phyloP scores from a whole-genome alignment of 2,113 vertebrate genomes.

The Piliocolobus tephrosceles region DNA sequence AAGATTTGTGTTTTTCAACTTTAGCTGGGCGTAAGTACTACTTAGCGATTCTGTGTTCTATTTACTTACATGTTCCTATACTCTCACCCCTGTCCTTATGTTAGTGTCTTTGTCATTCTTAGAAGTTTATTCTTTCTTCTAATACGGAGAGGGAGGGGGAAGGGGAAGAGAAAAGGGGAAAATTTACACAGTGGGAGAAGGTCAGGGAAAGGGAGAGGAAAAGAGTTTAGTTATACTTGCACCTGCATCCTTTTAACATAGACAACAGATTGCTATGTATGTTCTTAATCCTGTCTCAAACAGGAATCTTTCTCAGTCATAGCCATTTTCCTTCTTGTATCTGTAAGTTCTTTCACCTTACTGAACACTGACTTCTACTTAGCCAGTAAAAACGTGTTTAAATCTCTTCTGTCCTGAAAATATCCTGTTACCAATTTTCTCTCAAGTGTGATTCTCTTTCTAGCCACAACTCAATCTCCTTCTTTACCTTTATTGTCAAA shows the following conservation, averaged over 20 bases:
- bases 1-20: neutral
- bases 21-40: neutral
- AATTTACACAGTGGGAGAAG: neutral
- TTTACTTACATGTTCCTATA: neutral
- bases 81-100: neutral
- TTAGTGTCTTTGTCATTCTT: neutral
- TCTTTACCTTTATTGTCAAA: slow-evolving; percentile 7
- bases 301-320: neutral
- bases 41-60: neutral
- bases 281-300: neutral
- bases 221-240: neutral
- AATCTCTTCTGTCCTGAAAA: neutral
- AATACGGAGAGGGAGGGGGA: neutral
- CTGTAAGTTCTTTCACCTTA: neutral
- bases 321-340: neutral
- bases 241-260: neutral
- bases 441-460: neutral
- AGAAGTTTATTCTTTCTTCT: neutral
- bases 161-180: no score
- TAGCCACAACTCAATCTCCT: neutral
- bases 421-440: neutral
- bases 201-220: neutral
- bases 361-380: neutral
- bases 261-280: neutral
- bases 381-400: neutral